Evolutionary conservation across 2,113 vertebrate species (phyloP).

Genomic region (Crotophaga sulcirostris): DNA sequence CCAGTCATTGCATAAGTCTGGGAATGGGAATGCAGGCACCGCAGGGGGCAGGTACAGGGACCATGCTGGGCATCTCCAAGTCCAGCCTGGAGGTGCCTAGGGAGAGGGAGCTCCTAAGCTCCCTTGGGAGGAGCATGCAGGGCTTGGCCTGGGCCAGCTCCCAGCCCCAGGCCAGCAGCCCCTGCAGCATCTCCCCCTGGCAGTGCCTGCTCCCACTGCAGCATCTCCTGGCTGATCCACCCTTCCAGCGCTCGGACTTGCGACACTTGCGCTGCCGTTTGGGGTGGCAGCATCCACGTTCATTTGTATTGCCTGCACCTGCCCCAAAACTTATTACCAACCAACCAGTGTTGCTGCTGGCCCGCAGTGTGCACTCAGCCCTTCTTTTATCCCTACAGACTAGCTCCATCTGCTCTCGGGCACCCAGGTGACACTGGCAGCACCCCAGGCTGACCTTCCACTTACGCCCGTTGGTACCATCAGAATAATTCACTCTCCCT

Average conservation of each 20-base stretch:
- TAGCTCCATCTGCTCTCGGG: background rate
- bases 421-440: background rate
- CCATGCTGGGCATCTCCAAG: background rate
- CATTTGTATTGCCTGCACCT: background rate
- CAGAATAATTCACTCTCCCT: background rate
- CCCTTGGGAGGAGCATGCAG: background rate
- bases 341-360: background rate
- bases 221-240: background rate
- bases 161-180: background rate
- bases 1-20: background rate
- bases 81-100: background rate
- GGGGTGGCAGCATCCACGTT: background rate
- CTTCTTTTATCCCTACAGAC: background rate
- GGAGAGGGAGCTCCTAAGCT: background rate
- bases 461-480: background rate
- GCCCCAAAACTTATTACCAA: background rate
- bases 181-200: background rate
- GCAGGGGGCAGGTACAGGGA: background rate
- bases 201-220: background rate
- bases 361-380: background rate
- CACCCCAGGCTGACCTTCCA: conserved; percentile 3
- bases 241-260: background rate
- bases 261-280: fast-evolving
- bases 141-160: background rate
- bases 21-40: background rate